phyloP scores from a whole-genome alignment of 2,797 vertebrate genomes.

The Epinephelus coioides region DNA sequence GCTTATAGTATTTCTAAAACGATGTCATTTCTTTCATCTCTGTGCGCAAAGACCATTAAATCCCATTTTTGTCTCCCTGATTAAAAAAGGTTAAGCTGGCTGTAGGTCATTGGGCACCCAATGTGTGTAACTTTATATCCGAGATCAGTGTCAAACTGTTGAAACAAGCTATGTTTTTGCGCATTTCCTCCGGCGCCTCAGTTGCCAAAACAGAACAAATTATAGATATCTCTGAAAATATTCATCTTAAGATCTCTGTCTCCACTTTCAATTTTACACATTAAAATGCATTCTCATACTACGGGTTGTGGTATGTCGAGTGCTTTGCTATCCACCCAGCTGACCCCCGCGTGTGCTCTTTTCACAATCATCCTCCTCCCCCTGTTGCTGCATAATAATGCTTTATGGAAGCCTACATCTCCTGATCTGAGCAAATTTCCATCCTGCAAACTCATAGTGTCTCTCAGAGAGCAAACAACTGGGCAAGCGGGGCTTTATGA shows the following conservation, averaged over 20 bases:
- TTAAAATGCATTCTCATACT: background rate
- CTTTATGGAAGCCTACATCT: constrained; percentile 87
- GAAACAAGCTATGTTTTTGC: no score
- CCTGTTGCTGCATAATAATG: constrained; percentile 85
- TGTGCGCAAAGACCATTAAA: background rate
- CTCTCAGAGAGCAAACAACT: constrained; percentile 87
- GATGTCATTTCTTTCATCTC: background rate
- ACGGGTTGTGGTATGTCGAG: background rate
- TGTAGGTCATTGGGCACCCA: background rate
- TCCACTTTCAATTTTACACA: background rate
- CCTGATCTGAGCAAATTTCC: constrained; percentile 83
- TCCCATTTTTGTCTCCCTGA: background rate
- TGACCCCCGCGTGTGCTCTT: constrained; percentile 79
- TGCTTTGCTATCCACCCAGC: constrained; percentile 53
- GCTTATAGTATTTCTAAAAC: background rate
- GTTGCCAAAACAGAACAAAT: background rate
- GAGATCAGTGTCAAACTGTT: background rate
- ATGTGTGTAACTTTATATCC: background rate
- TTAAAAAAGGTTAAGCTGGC: background rate
- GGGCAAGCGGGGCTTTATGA: constrained; percentile 86
- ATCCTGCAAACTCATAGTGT: constrained; percentile 79
- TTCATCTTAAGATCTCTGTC: background rate
- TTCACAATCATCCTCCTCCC: constrained; percentile 17
- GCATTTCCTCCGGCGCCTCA: background rate
- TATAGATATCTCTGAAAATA: no score